Percentiles rank a stretch among this genome's conserved stretches.
These are phyloP conservation scores for Serrognathus titanus DNA, from an alignment of 2,888 invertebrate genomes.

Conservation along the genomic window DNA sequence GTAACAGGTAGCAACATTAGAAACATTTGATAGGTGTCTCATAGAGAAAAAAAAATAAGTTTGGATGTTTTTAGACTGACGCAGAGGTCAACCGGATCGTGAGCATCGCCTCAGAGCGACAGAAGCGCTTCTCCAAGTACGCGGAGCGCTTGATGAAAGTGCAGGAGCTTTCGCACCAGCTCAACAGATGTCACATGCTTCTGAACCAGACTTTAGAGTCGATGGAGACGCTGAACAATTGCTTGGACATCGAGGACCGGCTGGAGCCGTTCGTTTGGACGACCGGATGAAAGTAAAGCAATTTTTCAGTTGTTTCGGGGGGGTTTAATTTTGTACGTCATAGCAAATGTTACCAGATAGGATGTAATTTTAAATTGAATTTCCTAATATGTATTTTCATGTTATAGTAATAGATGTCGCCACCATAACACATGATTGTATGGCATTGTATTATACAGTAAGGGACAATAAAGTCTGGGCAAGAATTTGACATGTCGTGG, in stretches of 20 bases:
- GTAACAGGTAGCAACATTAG: too few relatives aligned
- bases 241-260: conserved; percentile 76
- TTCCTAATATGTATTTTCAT: too few relatives aligned
- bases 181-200: conserved; percentile 76
- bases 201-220: conserved; percentile 83
- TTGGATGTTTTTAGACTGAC: conserved; percentile 58
- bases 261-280: conserved; percentile 89
- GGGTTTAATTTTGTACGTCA: too few relatives aligned
- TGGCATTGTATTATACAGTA: too few relatives aligned
- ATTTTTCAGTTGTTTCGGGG: conserved; percentile 14
- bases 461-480: too few relatives aligned
- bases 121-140: conserved; percentile 79
- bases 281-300: conserved; percentile 56
- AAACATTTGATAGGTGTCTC: too few relatives aligned
- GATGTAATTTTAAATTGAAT: too few relatives aligned
- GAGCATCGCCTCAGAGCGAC: conserved; percentile 70
- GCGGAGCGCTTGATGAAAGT: conserved; percentile 82
- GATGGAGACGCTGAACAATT: conserved; percentile 78
- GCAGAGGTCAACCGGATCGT: conserved; percentile 68
- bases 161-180: conserved; percentile 76
- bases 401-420: too few relatives aligned
- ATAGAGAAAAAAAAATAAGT: too few relatives aligned
- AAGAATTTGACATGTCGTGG: too few relatives aligned
- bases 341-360: too few relatives aligned
- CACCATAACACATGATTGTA: too few relatives aligned